Evolutionary conservation across 2,113 vertebrate genomes (phyloP).

Genomic region (Chaetorhynchus papuensis): DNA sequence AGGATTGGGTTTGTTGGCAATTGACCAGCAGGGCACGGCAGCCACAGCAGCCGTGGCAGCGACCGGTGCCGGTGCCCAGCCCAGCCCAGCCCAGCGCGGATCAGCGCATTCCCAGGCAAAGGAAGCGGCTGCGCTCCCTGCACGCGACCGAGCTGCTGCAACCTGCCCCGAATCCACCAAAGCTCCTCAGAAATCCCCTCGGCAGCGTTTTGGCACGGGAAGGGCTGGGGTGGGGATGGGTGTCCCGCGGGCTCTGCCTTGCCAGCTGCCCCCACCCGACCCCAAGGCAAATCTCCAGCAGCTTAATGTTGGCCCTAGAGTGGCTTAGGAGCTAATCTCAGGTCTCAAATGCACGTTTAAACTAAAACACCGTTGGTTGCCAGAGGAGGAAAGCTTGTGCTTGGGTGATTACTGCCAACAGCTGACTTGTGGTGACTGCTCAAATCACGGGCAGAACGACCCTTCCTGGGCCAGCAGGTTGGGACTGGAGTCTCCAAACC

Average conservation of each 20-base stretch:
- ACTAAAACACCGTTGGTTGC: not conserved
- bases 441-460: accelerated
- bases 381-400: not conserved
- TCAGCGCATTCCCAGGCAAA: accelerated
- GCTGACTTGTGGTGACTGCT: not conserved
- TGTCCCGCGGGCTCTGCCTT: accelerated
- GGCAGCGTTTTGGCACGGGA: accelerated
- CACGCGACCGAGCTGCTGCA: accelerated
- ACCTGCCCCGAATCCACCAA: accelerated
- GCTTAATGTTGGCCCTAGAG: not conserved
- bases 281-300: not conserved
- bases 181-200: not conserved
- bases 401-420: not conserved
- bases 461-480: not conserved
- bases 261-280: not conserved
- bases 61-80: not conserved
- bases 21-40: accelerated
- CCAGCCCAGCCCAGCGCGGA: not conserved
- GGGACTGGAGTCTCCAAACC: not conserved
- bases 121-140: not conserved
- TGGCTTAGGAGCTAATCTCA: not conserved
- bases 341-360: not conserved
- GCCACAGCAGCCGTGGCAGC: accelerated
- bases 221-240: not conserved
- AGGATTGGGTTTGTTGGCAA: accelerated